These are phyloP conservation scores for Galaxea fascicularis DNA, from an alignment of 92 coral and sea anemone genomes.

Conservation along the genomic window DNA sequence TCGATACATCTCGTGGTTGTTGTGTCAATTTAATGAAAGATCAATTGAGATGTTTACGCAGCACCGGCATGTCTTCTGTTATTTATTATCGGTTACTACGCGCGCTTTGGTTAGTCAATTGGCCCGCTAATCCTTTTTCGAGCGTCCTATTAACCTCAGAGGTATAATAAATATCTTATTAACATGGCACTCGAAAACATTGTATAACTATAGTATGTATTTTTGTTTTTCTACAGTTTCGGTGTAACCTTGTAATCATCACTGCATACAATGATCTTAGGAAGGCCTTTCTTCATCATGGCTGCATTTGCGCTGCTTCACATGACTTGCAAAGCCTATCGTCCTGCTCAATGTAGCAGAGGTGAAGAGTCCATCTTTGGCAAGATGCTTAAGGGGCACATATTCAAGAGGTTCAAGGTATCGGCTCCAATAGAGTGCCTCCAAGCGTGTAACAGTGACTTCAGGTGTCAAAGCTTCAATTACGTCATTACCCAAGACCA, in stretches of 20 bases:
- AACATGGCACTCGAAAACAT: too few species aligned
- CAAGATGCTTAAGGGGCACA: conserved; percentile 12
- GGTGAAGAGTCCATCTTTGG: conserved; percentile 21
- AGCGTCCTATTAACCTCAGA: too few species aligned
- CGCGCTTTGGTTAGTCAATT: too few species aligned
- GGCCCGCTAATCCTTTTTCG: too few species aligned
- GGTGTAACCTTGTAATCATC: too few species aligned
- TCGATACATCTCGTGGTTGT: too few species aligned
- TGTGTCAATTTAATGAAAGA: too few species aligned
- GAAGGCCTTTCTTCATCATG: background rate
- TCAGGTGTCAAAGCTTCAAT: conserved; percentile 31
- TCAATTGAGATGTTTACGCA: too few species aligned
- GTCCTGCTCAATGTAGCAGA: background rate
- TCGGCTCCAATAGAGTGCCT: background rate
- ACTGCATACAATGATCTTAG: background rate
- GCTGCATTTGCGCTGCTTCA: background rate
- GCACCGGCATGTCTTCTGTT: too few species aligned
- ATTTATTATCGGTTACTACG: too few species aligned
- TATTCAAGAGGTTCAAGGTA: background rate
- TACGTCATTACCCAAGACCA: background rate
- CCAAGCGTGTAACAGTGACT: conserved; percentile 14
- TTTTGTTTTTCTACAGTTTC: too few species aligned
- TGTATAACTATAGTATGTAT: background rate
- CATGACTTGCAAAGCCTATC: background rate
- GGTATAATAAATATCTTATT: too few species aligned